Conservation (phyloP, 2,113 vertebrate genomes). For the Piprites chloris region DNA sequence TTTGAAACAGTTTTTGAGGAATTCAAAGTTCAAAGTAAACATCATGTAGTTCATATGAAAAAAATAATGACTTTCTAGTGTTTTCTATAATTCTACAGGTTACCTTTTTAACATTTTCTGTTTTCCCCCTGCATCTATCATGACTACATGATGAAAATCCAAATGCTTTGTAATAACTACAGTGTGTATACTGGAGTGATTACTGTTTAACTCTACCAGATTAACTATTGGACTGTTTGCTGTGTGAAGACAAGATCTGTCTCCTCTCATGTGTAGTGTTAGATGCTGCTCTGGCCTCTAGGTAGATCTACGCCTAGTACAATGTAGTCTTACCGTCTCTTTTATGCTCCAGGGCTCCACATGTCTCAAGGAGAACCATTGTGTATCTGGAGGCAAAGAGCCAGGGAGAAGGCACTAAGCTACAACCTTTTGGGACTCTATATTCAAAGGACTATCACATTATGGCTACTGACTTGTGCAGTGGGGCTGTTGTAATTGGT, state of each 20-base stretch:
- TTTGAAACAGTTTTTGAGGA: background rate
- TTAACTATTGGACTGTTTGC: background rate
- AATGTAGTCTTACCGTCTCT: background rate
- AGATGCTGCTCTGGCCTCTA: background rate
- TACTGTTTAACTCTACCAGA: background rate
- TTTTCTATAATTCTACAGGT: background rate
- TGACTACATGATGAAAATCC: background rate
- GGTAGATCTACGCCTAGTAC: background rate
- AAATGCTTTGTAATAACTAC: background rate
- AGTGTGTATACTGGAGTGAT: background rate
- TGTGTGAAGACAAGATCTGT: background rate
- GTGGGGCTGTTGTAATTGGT: background rate
- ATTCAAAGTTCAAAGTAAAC: background rate
- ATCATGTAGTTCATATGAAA: background rate
- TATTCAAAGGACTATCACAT: background rate
- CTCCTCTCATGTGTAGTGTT: background rate
- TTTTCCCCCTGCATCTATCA: fast-evolving
- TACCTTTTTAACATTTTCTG: background rate
- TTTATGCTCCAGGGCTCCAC: background rate
- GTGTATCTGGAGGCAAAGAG: background rate
- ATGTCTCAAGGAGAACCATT: background rate
- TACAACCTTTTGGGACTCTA: background rate
- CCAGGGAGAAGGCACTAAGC: background rate
- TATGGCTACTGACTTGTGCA: background rate
- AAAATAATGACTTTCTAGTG: background rate